phyloP scores from a whole-genome alignment of 35 echinoderm and acorn worm species.

The Ptychodera flava region DNA sequence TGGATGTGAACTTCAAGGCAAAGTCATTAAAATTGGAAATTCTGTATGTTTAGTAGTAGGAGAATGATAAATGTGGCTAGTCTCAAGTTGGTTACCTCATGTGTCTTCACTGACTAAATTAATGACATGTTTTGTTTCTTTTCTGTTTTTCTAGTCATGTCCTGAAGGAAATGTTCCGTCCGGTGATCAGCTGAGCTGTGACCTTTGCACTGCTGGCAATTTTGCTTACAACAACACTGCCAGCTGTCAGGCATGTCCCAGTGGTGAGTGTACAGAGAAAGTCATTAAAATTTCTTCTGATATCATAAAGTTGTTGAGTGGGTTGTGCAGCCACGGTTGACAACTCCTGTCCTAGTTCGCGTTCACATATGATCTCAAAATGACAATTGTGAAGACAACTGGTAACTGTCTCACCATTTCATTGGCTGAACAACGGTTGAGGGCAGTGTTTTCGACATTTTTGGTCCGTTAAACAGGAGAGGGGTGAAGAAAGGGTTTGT shows the following conservation, averaged over 20 bases:
- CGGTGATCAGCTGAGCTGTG: constrained; percentile 47
- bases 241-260: constrained; percentile 50
- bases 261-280: too few species aligned
- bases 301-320: not conserved
- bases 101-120: not conserved
- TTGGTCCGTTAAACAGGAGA: too few species aligned
- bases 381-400: too few species aligned
- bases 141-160: constrained; percentile 51
- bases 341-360: not conserved
- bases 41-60: not conserved
- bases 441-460: too few species aligned
- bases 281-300: not conserved
- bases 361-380: too few species aligned
- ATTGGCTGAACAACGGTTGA: too few species aligned
- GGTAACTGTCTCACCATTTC: too few species aligned
- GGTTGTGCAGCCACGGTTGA: not conserved
- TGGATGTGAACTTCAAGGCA: not conserved
- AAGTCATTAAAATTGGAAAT: not conserved
- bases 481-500: too few species aligned
- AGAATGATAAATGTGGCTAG: not conserved
- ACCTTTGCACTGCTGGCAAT: constrained; percentile 61
- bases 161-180: constrained; percentile 47
- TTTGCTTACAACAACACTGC: constrained; percentile 60
- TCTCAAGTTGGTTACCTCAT: not conserved
- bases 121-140: not conserved